Percentiles rank a stretch among this genome's conserved stretches.
phyloP scores from a whole-genome alignment of 2,888 invertebrate genomes.

The Teleogryllus oceanicus region DNA sequence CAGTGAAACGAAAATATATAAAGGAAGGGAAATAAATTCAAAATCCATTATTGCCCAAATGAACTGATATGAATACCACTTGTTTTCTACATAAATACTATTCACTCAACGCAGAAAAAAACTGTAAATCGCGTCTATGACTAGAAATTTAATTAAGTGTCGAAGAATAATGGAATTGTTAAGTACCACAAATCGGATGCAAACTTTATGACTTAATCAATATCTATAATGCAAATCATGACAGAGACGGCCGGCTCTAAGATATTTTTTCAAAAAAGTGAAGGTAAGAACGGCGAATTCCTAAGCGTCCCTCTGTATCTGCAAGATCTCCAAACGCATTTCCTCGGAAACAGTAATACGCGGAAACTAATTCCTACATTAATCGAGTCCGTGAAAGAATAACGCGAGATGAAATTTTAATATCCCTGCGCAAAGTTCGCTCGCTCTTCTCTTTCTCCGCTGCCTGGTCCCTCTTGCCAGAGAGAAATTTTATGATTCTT shows the following conservation, averaged over 20 bases:
- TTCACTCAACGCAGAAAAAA: background rate
- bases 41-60: too few species aligned
- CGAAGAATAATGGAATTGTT: background rate
- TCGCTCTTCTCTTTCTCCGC: background rate
- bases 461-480: background rate
- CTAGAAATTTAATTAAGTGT: background rate
- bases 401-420: constrained; percentile 18
- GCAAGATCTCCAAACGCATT: background rate
- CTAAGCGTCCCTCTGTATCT: background rate
- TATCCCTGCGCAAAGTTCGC: background rate
- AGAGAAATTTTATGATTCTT: background rate
- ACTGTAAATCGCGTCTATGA: background rate
- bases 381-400: background rate
- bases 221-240: background rate
- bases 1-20: too few species aligned
- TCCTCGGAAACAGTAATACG: background rate
- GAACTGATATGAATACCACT: too few species aligned
- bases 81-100: too few species aligned
- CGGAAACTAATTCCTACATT: background rate
- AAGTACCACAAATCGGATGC: background rate
- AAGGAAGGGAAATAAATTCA: too few species aligned
- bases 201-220: background rate
- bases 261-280: background rate
- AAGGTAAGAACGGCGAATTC: background rate
- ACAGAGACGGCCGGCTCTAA: background rate